Conservation (phyloP, 1,140 invertebrate genomes). For the Psix sp. region DNA sequence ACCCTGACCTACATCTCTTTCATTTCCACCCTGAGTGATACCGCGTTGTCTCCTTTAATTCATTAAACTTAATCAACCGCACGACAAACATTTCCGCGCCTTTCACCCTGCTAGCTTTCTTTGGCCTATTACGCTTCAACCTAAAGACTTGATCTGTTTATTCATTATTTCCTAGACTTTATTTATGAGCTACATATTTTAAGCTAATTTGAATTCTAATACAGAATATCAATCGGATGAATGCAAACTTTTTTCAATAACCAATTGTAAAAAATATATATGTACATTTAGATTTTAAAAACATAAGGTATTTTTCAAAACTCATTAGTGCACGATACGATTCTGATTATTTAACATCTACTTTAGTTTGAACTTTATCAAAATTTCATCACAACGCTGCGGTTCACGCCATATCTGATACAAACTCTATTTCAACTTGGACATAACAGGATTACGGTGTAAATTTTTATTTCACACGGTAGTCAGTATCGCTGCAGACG, state of each 20-base stretch:
- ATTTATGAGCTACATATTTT: too few relatives aligned
- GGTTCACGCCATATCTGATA: constrained; percentile 46
- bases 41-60: constrained; percentile 73
- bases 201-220: too few relatives aligned
- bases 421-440: constrained; percentile 57
- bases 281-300: too few relatives aligned
- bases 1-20: constrained; percentile 74
- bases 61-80: constrained; percentile 75
- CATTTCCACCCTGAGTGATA: constrained; percentile 68
- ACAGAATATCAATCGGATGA: too few relatives aligned
- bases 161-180: too few relatives aligned
- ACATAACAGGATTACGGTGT: constrained; percentile 50
- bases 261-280: too few relatives aligned
- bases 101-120: constrained; percentile 30
- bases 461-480: constrained; percentile 53
- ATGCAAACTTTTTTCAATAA: too few relatives aligned
- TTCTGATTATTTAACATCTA: constrained; percentile 51
- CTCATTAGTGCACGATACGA: constrained; percentile 36
- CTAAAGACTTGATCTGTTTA: too few relatives aligned
- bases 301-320: constrained; percentile 29
- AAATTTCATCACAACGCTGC: constrained; percentile 53
- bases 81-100: constrained; percentile 63
- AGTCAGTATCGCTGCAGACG: constrained; percentile 21
- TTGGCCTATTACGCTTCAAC: constrained; percentile 8
- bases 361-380: constrained; percentile 48